Base-by-base conservation (phyloP, 2,113 vertebrate genomes). In the Symphodus melops region DNA sequence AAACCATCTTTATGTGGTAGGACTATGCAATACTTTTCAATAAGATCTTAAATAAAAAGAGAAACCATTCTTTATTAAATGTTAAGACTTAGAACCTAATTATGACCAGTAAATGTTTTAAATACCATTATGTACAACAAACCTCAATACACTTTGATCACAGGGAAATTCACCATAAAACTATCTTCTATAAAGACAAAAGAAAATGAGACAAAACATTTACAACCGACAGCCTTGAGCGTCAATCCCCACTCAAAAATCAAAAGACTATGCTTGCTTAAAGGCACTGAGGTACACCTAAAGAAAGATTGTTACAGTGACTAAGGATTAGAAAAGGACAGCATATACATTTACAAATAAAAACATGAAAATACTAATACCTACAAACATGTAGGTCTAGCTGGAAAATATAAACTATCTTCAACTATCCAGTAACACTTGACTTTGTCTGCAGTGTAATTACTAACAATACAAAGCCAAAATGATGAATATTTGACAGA, bases 71-170 rank as follows among this genome's bases (percentile, higher is more conserved):
- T 90, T 88, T 86, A 89, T 86, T 86, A 0, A 73, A 52, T 49
- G 16, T 79, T 84, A 71, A 73, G 28, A 61, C 67, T 44, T 12
- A 78, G 28, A 63, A 54, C 9, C 1, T 2, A 60, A 57, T 73
- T 69, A 20, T 19, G 62, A 70, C 20, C 55, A 62, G 28, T 33
- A 75, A 23, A 61, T 14, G 39, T 61, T 82, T 84, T 68, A 84
- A 90, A 78, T 81, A 78, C 65, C 72, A 51, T 25, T 90, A 85
- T 84, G 9, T 88, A 83, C 73, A 89, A 67, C n/a, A 65, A 11
- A 59, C 44, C 48, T 48, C 59, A 55, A 72, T n/a, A 71, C 16
- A 74, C 28, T 74, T 48, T 54, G 52, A 74, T 80, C 20, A 59
- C 39, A 33, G 28, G 51, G 49, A 68, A 76, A 68, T 51, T 70